These are phyloP conservation scores for Calidris pygmaea DNA, from an alignment of 2,113 vertebrate species.

Conservation along the genomic window DNA sequence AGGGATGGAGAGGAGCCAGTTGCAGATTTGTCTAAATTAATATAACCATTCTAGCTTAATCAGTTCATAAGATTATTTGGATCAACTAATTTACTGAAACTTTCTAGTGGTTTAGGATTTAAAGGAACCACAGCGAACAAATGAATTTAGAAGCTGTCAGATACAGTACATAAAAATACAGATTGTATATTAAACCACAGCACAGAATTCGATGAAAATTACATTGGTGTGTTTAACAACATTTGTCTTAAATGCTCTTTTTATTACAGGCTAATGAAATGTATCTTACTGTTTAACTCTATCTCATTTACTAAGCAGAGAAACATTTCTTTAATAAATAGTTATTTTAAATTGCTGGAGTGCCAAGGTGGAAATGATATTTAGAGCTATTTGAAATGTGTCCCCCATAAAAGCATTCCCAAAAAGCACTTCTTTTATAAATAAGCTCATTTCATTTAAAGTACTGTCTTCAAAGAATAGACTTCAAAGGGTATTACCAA, in stretches of 20 bases:
- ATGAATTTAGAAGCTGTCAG: slow-evolving; percentile 47
- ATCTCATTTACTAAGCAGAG: slow-evolving; percentile 54
- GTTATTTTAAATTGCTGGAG: slow-evolving; percentile 65
- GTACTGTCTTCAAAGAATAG: slow-evolving; percentile 70
- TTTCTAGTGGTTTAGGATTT: slow-evolving; percentile 35
- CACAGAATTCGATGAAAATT: slow-evolving; percentile 49
- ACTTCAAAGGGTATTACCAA: slow-evolving; percentile 71
- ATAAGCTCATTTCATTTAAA: slow-evolving; percentile 65
- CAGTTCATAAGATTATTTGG: slow-evolving; percentile 38
- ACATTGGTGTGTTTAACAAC: slow-evolving; percentile 32
- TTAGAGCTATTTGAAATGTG: slow-evolving; percentile 71
- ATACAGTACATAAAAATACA: slow-evolving; percentile 42
- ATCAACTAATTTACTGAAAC: slow-evolving; percentile 28
- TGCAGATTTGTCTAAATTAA: slow-evolving; percentile 32
- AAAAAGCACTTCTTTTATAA: slow-evolving; percentile 58
- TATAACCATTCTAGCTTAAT: slow-evolving; percentile 38
- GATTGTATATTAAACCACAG: slow-evolving; percentile 16
- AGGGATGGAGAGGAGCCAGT: neutral
- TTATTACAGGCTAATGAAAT: slow-evolving; percentile 58
- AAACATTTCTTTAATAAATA: slow-evolving; percentile 71
- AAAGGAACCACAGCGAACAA: slow-evolving; percentile 35
- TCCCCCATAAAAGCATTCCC: slow-evolving; percentile 55
- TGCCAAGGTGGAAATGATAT: slow-evolving; percentile 68
- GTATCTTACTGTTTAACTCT: slow-evolving; percentile 65
- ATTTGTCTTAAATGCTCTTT: slow-evolving; percentile 47